phyloP scores from a whole-genome alignment of 2,888 invertebrate species.

The Druceiella hillmani region DNA sequence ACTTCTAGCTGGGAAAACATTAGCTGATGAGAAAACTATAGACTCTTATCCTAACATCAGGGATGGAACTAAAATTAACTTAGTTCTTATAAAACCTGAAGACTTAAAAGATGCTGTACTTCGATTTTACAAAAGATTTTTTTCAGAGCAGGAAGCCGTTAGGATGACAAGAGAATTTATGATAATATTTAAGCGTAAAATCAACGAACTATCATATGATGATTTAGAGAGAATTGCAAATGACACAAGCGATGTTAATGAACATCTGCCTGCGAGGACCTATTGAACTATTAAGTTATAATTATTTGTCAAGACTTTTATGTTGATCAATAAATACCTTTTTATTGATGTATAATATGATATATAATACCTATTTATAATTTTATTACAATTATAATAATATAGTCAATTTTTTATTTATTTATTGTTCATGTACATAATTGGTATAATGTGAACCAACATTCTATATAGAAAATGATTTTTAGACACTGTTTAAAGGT shows the following conservation, averaged over 20 bases:
- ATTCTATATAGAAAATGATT: too few relatives aligned
- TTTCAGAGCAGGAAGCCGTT: constrained; percentile 59
- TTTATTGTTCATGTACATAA: too few relatives aligned
- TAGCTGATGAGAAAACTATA: constrained; percentile 66
- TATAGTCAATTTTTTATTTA: too few relatives aligned
- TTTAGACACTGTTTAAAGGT: too few relatives aligned
- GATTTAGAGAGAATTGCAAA: constrained; percentile 52
- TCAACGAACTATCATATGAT: constrained; percentile 52
- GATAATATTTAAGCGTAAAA: constrained; percentile 48
- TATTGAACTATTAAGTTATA: too few relatives aligned
- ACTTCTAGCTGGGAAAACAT: constrained; percentile 62
- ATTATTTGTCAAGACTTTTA: too few relatives aligned
- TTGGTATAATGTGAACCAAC: too few relatives aligned
- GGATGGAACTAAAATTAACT: constrained; percentile 68
- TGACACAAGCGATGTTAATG: constrained; percentile 7
- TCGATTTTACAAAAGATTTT: constrained; percentile 56
- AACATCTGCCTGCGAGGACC: too few relatives aligned
- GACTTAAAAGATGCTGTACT: constrained; percentile 53
- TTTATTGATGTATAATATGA: too few relatives aligned
- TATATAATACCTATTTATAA: too few relatives aligned
- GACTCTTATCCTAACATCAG: constrained; percentile 66
- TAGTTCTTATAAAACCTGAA: constrained; percentile 65
- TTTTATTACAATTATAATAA: too few relatives aligned
- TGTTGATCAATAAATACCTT: too few relatives aligned
- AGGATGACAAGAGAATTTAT: constrained; percentile 54